Percentiles rank a stretch among this genome's conserved stretches.
Evolutionary conservation across 2,113 vertebrate species (phyloP).

Genomic region (Clarias gariepinus): DNA sequence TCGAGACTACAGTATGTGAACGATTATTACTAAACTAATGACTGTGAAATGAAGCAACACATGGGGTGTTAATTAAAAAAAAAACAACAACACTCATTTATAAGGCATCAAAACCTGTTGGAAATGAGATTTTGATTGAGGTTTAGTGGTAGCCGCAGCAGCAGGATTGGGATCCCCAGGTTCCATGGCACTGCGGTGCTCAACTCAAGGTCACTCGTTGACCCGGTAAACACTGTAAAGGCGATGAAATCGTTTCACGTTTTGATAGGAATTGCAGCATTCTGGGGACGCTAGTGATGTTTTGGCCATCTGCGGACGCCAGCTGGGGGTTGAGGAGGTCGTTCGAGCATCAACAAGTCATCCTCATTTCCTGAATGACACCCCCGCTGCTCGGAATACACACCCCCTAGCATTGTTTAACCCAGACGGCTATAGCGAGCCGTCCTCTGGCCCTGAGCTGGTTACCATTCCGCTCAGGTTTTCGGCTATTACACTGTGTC

Average conservation of each 20-base stretch:
- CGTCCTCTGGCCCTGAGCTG: conserved; percentile 3
- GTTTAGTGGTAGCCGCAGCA: background rate
- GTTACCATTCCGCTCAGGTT: conserved; percentile 14
- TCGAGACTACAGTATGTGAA: background rate
- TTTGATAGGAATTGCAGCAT: background rate
- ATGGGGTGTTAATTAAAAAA: background rate
- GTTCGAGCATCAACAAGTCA: conserved; percentile 4
- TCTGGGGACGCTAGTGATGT: background rate
- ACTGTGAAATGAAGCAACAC: background rate
- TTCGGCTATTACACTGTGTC: background rate
- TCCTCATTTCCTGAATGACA: conserved; percentile 7
- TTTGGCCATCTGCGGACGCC: conserved; percentile 31
- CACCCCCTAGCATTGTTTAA: conserved; percentile 28
- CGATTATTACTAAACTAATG: background rate
- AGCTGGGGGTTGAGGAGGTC: conserved; percentile 33
- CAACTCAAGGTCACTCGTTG: conserved; percentile 6
- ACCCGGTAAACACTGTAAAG: background rate
- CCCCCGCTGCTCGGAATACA: conserved; percentile 14
- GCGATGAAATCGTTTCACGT: background rate
- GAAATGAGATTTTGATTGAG: background rate
- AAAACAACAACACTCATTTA: background rate
- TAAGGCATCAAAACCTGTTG: background rate
- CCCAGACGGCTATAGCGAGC: background rate
- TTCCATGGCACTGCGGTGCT: background rate
- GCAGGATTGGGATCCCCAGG: background rate